Evolutionary conservation across 2,888 invertebrate species (phyloP), one percentile per base, ranked within the genome.

Genomic region (Xestia sexstrigata): DNA sequence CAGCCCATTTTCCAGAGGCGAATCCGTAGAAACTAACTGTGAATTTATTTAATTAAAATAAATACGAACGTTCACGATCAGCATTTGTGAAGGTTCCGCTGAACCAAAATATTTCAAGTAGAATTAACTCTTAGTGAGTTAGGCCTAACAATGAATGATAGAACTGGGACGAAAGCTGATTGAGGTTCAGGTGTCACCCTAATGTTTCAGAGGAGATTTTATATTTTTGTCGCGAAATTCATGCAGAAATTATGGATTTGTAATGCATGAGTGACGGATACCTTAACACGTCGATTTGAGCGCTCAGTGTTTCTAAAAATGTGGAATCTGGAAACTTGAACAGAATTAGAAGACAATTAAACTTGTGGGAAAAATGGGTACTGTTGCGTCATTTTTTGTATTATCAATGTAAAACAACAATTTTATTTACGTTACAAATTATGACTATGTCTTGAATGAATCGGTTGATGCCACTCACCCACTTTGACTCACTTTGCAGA

Each of bases 91-190:
- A 75, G 68, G 72, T 67, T 70, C 62, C 47, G 68, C 62, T 52
- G 72, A 69, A 74, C 69, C 76, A 81, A 81, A 85, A 83, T 63
- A 76, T 70, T 83, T 87, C 66, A 75, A 84, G 70, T 77, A 49
- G 55, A 84, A 79, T 85, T 78, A 87, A 80, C 85, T 81, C 71
- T 83, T 70, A 55, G 60, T 68, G 63, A 63, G 70, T 60, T 55
- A 42, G 55, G 45, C 47, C 45, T 78, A 84, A 87, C 75, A 80
- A 85, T 80, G 78, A 82, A 65, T 80, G 81, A 81, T 78, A 67
- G 73, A 83, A 81, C 65, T 69, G 71, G 81, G 62, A 39, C 79
- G 58, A 66, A 74, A 26, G 45, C 62, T 77, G 69, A 77, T 85
- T 68, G 49, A 62, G 73, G 76, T 80, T 58, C 71, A 65, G 58